Conservation (phyloP, 2,888 invertebrate genomes). For the Coleophora deauratella region DNA sequence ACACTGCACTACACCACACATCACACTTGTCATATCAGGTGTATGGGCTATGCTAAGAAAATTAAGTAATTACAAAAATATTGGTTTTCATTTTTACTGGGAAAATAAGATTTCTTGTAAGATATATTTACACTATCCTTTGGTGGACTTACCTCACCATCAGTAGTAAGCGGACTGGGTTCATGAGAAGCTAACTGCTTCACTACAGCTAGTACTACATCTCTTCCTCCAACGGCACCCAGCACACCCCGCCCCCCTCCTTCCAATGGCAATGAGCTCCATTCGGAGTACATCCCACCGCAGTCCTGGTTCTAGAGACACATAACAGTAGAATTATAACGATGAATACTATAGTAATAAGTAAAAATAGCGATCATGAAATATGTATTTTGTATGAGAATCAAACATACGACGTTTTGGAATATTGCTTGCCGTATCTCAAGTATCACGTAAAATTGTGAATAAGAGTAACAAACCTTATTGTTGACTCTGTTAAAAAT, state of each 20-base stretch:
- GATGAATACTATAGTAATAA: neutral
- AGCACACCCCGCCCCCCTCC: conserved; percentile 84
- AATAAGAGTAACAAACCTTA: conserved; percentile 70
- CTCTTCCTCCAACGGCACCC: conserved; percentile 86
- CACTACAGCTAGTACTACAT: conserved; percentile 87
- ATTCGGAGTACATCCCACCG: conserved; percentile 88
- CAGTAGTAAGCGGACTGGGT: conserved; percentile 87
- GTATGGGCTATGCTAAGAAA: no score
- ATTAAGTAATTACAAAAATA: no score
- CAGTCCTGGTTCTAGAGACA: conserved; percentile 74
- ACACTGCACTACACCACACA: no score
- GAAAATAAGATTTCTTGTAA: no score
- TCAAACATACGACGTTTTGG: no score
- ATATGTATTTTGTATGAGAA: no score
- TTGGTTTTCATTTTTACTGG: no score
- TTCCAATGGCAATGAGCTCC: conserved; percentile 84
- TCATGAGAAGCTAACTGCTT: conserved; percentile 88
- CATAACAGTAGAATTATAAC: conserved; percentile 6
- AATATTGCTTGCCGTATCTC: no score
- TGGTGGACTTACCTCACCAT: conserved; percentile 86
- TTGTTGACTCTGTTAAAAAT: conserved; percentile 86
- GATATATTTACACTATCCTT: no score
- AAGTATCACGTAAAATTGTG: neutral
- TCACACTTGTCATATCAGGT: no score
- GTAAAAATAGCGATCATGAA: no score